Base-by-base conservation (phyloP, 2,113 vertebrate genomes). In the Gasterosteus nipponicus region DNA sequence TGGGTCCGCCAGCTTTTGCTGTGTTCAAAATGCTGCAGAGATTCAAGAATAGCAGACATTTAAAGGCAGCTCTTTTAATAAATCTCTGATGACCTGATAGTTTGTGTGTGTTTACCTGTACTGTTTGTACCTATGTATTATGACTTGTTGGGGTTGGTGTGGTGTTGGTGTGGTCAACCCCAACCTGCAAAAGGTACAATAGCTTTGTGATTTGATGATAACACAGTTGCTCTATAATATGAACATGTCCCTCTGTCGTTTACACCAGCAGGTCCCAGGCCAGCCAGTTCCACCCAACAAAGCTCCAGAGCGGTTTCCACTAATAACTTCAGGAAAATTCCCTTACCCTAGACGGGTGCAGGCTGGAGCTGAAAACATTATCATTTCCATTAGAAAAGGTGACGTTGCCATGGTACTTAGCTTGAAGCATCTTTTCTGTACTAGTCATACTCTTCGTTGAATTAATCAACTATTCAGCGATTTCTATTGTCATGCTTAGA, bases 291-390 rank as follows among this genome's bases (percentile, higher is more conserved):
- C 19, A 87, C 64, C 74, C 94, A 85, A 54, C 92, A 89, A 73
- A 94, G 81, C 0, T 89, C 95, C 65, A 94, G 92, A 58, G 74
- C 92, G 0, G 7, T 51, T 42, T 88, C 88, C 42, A 85, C 90
- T 70, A 46, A 85, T 29, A 85, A 86, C 19, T 78, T 82, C 3
- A 75, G 88, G 11, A 89, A 87, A 61, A 94, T 93, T 88, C 85
- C 84, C 18, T 7, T 5, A 18, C 57, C 73, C 9, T 78, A 51
- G 53, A 63, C 94, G 51, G 71, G 81, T 29, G 89, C 90, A 26
- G 90, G 95, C 53, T 97, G 96, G 96, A 89, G 95, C 89, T 97
- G 88, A 96, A 26, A 58, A 29, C 35, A 1, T 22, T 7, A 38
- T 26, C 35, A 41, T 39, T 67, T 57, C 14, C 60, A 16, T 9